These are phyloP conservation scores for Frieseomelitta varia DNA, from an alignment of 1,140 invertebrate species.

Conservation along the genomic window DNA sequence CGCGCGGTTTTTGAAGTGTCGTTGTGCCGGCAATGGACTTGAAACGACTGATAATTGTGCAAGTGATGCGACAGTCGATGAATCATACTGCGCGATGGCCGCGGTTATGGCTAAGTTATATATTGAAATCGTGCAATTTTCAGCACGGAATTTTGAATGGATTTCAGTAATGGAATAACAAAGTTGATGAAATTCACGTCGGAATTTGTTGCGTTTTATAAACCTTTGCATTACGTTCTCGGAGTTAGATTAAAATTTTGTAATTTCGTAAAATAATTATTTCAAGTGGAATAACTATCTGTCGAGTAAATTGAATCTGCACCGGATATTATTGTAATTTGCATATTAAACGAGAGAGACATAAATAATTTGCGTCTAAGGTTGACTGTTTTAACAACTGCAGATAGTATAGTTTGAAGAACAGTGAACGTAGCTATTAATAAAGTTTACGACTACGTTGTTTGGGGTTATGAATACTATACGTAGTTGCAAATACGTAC, in stretches of 20 bases:
- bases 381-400: neutral
- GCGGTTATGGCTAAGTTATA: neutral
- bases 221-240: too few species aligned
- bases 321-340: neutral
- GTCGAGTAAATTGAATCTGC: neutral
- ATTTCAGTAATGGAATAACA: too few species aligned
- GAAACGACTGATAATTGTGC: constrained; percentile 3
- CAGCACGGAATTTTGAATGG: neutral
- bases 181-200: neutral
- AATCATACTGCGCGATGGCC: neutral
- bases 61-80: neutral
- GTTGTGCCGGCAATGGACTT: neutral
- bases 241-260: too few species aligned
- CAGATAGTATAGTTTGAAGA: neutral
- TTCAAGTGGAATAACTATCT: neutral
- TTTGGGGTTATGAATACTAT: neutral
- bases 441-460: neutral
- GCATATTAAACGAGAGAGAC: neutral
- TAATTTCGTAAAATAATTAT: too few species aligned
- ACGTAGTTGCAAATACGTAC: neutral
- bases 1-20: neutral
- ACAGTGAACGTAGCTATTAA: constrained; percentile 9
- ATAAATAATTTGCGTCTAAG: neutral
- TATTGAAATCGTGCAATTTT: neutral
- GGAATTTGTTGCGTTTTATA: too few species aligned